phyloP scores from a whole-genome alignment of 2,797 vertebrate genomes.

The Craterocephalus amniculus region DNA sequence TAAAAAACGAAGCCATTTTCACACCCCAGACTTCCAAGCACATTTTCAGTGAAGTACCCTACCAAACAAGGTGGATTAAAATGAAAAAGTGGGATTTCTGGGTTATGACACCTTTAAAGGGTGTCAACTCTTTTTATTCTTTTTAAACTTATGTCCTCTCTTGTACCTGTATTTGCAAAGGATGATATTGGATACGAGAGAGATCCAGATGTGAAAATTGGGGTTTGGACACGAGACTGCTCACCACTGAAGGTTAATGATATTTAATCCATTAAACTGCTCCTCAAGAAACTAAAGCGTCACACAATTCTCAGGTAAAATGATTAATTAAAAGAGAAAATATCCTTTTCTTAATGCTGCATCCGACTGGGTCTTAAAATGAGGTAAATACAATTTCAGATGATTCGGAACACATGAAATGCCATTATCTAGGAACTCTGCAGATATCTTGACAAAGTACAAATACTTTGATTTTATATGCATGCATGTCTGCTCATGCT shows the following conservation, averaged over 20 bases:
- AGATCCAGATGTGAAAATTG: neutral
- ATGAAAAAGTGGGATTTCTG: no score
- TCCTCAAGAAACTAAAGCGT: neutral
- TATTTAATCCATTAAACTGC: neutral
- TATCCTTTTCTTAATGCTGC: neutral
- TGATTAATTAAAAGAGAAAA: neutral
- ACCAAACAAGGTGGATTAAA: no score
- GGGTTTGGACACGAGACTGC: neutral
- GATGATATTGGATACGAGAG: neutral
- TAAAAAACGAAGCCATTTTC: no score
- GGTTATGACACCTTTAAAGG: no score
- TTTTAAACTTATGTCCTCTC: neutral
- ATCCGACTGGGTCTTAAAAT: conserved; percentile 2
- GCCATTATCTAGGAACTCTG: no score
- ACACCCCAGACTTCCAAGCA: no score
- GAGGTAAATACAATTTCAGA: neutral
- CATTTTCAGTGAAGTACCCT: no score
- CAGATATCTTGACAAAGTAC: no score
- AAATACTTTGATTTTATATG: neutral
- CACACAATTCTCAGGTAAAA: neutral
- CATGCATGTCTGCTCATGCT: neutral
- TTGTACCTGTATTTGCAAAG: neutral
- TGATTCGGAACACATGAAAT: no score
- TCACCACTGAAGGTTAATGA: neutral
- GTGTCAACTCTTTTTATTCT: neutral